A percentile compares a stretch with the other conserved stretches of the same genome.
Conservation (phyloP, 2,797 vertebrate species). For the Geotrypetes seraphini region DNA sequence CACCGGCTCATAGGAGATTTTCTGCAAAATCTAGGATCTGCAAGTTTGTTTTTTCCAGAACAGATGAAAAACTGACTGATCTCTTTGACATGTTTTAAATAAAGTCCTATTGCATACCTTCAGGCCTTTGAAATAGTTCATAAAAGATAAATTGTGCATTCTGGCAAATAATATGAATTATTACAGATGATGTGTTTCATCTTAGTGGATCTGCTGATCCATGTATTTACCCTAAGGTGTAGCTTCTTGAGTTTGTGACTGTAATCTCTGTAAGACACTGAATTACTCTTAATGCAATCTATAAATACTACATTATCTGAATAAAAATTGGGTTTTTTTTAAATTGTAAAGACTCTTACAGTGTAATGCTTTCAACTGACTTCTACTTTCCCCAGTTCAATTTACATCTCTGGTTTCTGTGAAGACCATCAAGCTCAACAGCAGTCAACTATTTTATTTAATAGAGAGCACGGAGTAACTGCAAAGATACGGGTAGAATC, state of each 20-base stretch:
- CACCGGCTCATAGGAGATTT: too few species aligned
- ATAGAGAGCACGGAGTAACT: neutral
- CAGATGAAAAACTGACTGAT: rapidly evolving
- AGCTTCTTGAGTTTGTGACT: conserved; percentile 1
- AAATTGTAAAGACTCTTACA: too few species aligned
- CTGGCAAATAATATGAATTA: conserved; percentile 39
- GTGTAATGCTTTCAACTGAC: too few species aligned
- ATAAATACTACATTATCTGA: neutral
- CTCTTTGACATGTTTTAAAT: neutral
- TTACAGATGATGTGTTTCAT: conserved; percentile 30
- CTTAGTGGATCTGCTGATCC: conserved; percentile 37
- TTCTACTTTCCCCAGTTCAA: too few species aligned
- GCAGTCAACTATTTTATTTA: neutral
- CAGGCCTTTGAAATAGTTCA: too few species aligned
- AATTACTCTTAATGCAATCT: neutral
- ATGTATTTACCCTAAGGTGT: conserved; percentile 22
- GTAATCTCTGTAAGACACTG: neutral
- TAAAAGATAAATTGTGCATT: conserved; percentile 8
- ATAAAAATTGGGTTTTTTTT: neutral
- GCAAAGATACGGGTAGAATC: neutral
- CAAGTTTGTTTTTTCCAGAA: rapidly evolving
- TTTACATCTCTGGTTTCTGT: rapidly evolving
- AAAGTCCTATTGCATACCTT: rapidly evolving
- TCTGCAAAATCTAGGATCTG: neutral
- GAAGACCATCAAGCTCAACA: neutral